Evolutionary conservation across 2,797 vertebrate genomes (phyloP).

Genomic region (Malacoctenus gilli): DNA sequence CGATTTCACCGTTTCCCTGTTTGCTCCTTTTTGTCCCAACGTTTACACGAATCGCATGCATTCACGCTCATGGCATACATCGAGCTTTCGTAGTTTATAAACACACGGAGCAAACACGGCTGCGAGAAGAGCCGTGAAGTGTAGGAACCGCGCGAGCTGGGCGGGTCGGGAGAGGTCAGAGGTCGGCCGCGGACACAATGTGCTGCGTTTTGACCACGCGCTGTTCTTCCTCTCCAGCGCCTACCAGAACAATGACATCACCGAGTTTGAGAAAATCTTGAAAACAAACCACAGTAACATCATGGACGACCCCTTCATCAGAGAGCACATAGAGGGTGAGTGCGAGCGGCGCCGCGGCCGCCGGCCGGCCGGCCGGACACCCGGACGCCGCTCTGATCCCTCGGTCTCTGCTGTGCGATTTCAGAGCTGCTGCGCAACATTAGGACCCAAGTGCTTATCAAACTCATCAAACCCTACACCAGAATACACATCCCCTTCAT

Average conservation of each 20-base stretch:
- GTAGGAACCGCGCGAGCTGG: too few relatives aligned
- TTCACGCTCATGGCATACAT: constrained; percentile 26
- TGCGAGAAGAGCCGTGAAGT: too few relatives aligned
- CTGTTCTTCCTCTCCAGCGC: constrained; percentile 85
- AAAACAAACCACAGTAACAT: constrained; percentile 99
- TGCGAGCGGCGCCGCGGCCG: constrained; percentile 27
- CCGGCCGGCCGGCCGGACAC: too few relatives aligned
- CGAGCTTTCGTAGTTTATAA: constrained; percentile 29
- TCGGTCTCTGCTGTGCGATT: too few relatives aligned
- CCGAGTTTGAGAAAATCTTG: constrained; percentile 99
- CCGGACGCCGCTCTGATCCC: too few relatives aligned
- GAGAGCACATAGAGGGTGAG: constrained; percentile 99
- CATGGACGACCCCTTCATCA: constrained; percentile 99
- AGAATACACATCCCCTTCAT: constrained; percentile 99
- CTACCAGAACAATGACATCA: constrained; percentile 99
- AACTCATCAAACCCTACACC: constrained; percentile 99
- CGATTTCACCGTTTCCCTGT: constrained; percentile 25
- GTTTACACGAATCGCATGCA: constrained; percentile 12
- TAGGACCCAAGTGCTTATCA: constrained; percentile 99
- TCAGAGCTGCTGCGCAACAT: constrained; percentile 98
- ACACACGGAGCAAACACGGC: constrained; percentile 37
- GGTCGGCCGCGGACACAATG: constrained; percentile 53
- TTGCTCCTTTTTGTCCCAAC: constrained; percentile 22
- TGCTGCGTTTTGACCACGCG: constrained; percentile 43
- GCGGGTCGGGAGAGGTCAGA: too few relatives aligned